Conservation (phyloP, 2,797 vertebrate genomes). For the Rhynchonycteris naso region DNA sequence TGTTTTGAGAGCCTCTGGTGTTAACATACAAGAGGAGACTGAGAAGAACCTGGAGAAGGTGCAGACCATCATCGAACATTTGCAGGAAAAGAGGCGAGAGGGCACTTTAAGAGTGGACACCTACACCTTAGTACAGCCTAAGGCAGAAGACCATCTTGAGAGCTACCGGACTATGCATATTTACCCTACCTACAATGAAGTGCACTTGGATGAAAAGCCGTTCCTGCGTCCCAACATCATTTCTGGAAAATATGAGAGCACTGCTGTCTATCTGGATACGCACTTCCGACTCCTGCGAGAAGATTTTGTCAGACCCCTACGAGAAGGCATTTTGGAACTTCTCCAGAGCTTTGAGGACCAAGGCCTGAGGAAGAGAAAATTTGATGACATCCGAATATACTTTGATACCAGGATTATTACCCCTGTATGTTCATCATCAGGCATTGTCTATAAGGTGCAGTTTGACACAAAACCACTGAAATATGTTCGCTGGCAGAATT, state of each 20-base stretch:
- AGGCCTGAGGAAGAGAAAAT: slow-evolving; percentile 85
- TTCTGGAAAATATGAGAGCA: slow-evolving; percentile 88
- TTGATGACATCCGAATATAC: slow-evolving; percentile 94
- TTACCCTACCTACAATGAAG: slow-evolving; percentile 92
- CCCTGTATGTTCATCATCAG: slow-evolving; percentile 88
- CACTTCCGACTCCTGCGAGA: slow-evolving; percentile 96
- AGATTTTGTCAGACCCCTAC: slow-evolving; percentile 95
- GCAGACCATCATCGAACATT: slow-evolving; percentile 87
- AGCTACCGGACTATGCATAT: slow-evolving; percentile 90
- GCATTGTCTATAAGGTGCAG: slow-evolving; percentile 91
- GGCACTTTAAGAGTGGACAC: slow-evolving; percentile 90
- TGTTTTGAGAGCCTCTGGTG: slow-evolving; percentile 88
- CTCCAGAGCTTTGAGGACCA: slow-evolving; percentile 85
- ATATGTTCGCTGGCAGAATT: slow-evolving; percentile 95
- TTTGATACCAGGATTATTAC: slow-evolving; percentile 88
- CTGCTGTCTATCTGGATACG: slow-evolving; percentile 93
- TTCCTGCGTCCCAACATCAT: slow-evolving; percentile 92
- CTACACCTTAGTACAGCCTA: slow-evolving; percentile 84
- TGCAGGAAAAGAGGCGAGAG: slow-evolving; percentile 90
- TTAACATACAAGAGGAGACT: slow-evolving; percentile 85
- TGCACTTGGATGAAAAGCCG: slow-evolving; percentile 88
- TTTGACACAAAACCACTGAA: slow-evolving; percentile 91
- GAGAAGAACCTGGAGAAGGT: slow-evolving; percentile 88
- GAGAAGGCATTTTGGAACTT: slow-evolving; percentile 92
- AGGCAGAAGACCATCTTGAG: slow-evolving; percentile 80